Base-by-base conservation (phyloP, 1,140 invertebrate genomes). In the Calephelis virginiensis region DNA sequence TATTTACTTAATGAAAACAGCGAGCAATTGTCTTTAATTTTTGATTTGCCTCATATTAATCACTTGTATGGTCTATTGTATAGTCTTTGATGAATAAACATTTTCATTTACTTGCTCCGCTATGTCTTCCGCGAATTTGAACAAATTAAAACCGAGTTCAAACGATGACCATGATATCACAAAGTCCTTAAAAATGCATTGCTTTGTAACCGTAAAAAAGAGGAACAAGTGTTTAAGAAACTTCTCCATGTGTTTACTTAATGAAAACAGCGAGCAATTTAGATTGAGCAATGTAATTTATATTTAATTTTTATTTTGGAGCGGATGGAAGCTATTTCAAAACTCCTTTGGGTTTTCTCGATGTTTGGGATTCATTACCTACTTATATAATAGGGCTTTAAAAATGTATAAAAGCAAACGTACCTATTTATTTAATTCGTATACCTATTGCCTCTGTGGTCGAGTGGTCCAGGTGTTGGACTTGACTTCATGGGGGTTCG, bases 221-320 rank as follows among this genome's bases (percentile, higher is more conserved):
- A 53, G 14, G 3, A 53, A 53, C 50, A 56, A 56, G 50, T 37
- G 50, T 56, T 56, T 28, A 28, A 56, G 10, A 11, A 56, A 56
- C 50, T 56, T 56, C 28, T 56, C 50, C 28, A 56, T 56, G 10
- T 56, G 8, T 56, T 56, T 56, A 56, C 50, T 56, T 56, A 56
- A 56, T 56, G 50, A 56, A 56, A 56, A 56, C 14, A 17, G 14
- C 28, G 28, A 17, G 53, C 53, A 38, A 37, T 59, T 59, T 38
- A 59, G 28, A 59, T 59, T 37, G 53, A 59, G 37, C 53, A 59
- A 12, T 6, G 53, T 59, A 59, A 59, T 38, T 59, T 59, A 59
- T 59, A 28, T 59, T 59, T 59, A 59, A 59, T 38, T 59, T 59
- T 59, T 17, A 37, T 59, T 59, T 59, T 59, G 53, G 37, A 59